These are phyloP conservation scores for Tortricodes alternella DNA, from an alignment of 2,888 invertebrate genomes.

Conservation along the genomic window DNA sequence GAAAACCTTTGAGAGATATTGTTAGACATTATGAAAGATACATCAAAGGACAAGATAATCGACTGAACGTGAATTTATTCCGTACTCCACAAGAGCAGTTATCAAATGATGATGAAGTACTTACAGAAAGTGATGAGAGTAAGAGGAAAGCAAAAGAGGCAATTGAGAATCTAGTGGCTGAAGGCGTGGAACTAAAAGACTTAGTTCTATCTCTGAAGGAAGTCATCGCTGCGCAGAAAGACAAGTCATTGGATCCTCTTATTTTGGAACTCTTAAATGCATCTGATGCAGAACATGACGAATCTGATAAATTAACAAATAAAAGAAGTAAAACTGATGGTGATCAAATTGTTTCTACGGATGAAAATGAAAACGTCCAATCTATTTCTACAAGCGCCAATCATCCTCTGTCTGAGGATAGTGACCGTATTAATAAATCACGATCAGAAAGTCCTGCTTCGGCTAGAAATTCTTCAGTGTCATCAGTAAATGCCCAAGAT, in stretches of 20 bases:
- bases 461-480: background rate
- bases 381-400: background rate
- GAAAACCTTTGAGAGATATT: slow-evolving; percentile 55
- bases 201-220: slow-evolving; percentile 2
- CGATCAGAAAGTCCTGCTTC: background rate
- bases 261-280: background rate
- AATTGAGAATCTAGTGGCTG: slow-evolving; percentile 2
- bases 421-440: background rate
- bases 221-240: slow-evolving; percentile 4
- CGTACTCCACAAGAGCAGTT: slow-evolving; percentile 10
- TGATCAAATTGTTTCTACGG: background rate
- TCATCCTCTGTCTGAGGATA: background rate
- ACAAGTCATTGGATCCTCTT: background rate
- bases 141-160: slow-evolving; percentile 7
- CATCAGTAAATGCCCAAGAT: too few relatives aligned
- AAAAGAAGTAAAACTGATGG: background rate
- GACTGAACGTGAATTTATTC: slow-evolving; percentile 42
- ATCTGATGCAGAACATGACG: background rate
- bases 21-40: slow-evolving; percentile 54
- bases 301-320: background rate
- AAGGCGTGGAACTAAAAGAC: slow-evolving; percentile 11
- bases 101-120: background rate
- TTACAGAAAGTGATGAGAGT: background rate
- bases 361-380: background rate
- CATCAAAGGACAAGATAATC: slow-evolving; percentile 40